Evolutionary conservation across 2,113 vertebrate genomes (phyloP).

Genomic region (Candoia aspera): DNA sequence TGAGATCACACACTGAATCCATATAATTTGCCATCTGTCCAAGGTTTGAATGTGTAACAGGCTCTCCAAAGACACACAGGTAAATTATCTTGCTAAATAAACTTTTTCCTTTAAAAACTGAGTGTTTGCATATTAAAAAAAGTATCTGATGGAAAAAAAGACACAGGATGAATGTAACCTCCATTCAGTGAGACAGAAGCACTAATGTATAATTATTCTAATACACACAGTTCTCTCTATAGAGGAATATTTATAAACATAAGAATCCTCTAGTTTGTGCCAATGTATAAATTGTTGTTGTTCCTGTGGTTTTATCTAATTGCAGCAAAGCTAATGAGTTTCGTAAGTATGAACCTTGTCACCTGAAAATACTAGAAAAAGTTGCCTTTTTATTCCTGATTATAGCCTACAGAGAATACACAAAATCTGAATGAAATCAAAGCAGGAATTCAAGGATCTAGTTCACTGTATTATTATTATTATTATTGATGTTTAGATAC

Average conservation of each 20-base stretch:
- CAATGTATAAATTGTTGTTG: slow-evolving; percentile 69
- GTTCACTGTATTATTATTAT: not conserved
- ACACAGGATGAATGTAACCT: slow-evolving; percentile 73
- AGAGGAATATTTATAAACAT: slow-evolving; percentile 81
- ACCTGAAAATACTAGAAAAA: slow-evolving; percentile 60
- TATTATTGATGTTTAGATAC: not conserved
- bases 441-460: slow-evolving; percentile 16
- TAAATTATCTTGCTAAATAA: slow-evolving; percentile 64
- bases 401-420: slow-evolving; percentile 40
- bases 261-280: slow-evolving; percentile 65
- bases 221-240: slow-evolving; percentile 73
- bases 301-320: slow-evolving; percentile 68
- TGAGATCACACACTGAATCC: slow-evolving; percentile 23
- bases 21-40: slow-evolving; percentile 32
- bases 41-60: slow-evolving; percentile 57
- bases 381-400: not conserved
- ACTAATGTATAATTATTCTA: slow-evolving; percentile 82
- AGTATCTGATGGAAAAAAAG: slow-evolving; percentile 73
- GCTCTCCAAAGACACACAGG: slow-evolving; percentile 25
- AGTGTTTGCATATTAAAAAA: slow-evolving; percentile 76
- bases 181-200: slow-evolving; percentile 75
- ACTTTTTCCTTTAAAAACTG: slow-evolving; percentile 27
- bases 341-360: slow-evolving; percentile 43
- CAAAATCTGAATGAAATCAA: slow-evolving; percentile 30
- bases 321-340: slow-evolving; percentile 63